Evolutionary conservation across 2,888 invertebrate species (phyloP), one percentile per base, ranked within the genome.

Genomic region (Sphecodes monilicornis): DNA sequence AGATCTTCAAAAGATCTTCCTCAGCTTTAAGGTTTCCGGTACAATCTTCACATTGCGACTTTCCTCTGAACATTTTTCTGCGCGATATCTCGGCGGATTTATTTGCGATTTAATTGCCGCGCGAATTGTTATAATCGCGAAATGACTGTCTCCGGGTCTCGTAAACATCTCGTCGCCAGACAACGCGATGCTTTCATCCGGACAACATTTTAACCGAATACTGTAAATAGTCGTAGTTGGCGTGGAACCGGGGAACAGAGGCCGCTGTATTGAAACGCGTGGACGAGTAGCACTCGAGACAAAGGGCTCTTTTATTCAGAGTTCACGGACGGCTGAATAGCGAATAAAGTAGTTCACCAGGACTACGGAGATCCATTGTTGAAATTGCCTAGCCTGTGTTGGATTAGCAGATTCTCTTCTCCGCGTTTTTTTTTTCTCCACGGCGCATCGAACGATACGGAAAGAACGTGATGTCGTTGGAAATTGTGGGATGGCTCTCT

Each of bases 281-380:
- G 70, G 66, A 78, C 78, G 76, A 76, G 78, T 83, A 71, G 41
- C 76, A 57, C 78, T 84, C 72, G 78, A 85, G 78, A 85, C 84
- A 84, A 84, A 84, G 76, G 46, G 64, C 74, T 74, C 84, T 78
- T 83, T 78, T 83, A 83, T 75, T 66, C 78, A 10, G 78, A 74
- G 78, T 84, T 84, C 84, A 78, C 83, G 78, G 78, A 75, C 83
- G 71, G 76, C 41, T 76, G 83, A 83, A 75, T 83, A 75, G 71
- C 71, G 78, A 83, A 84, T 83, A 84, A 83, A 78, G 78, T 78
- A 84, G 84, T 84, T 83, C 84, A 78, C 22, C 54, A 75, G 74
- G 78, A 75, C 75, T 74, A 66, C 46, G 78, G n/a, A 78, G 50
- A 57, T 71, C 75, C 83, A 68, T 76, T 68, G 72, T 69, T 73